Percentiles rank a stretch among this genome's conserved stretches.
Evolutionary conservation across 2,113 vertebrate genomes (phyloP).

Genomic region (Chaetorhynchus papuensis): DNA sequence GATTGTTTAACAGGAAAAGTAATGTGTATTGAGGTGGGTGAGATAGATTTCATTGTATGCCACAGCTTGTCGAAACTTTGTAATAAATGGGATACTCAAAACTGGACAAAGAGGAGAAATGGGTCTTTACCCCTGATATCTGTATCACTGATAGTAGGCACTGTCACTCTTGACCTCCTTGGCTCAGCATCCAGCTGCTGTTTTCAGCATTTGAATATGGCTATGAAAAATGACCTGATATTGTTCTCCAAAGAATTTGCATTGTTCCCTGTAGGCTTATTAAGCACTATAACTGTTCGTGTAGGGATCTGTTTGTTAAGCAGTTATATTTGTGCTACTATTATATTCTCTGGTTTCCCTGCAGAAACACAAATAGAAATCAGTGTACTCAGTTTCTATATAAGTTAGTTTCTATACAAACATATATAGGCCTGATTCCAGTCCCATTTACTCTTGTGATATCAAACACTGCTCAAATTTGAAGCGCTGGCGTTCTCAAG

Average conservation of each 20-base stretch:
- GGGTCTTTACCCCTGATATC: not conserved
- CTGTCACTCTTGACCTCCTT: not conserved
- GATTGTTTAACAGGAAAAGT: constrained; percentile 14
- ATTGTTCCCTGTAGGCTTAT: not conserved
- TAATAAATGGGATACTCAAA: not conserved
- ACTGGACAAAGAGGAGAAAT: not conserved
- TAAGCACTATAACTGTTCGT: not conserved
- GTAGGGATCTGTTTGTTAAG: not conserved
- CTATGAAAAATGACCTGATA: not conserved
- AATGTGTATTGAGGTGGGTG: not conserved
- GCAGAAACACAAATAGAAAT: not conserved
- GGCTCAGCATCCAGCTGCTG: not conserved
- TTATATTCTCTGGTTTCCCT: not conserved
- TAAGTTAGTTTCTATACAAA: not conserved
- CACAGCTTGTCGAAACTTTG: not conserved
- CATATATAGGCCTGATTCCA: not conserved
- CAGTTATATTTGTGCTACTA: not conserved
- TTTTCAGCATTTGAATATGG: not conserved
- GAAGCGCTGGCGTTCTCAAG: not conserved
- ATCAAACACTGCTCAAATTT: constrained; percentile 19
- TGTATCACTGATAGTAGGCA: not conserved
- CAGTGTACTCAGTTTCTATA: not conserved
- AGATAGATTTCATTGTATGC: not conserved
- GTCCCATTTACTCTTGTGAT: not conserved
- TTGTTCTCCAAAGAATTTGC: not conserved